These are phyloP conservation scores for Hippopotamus amphibius DNA, from an alignment of 2,113 vertebrate genomes.

Conservation along the genomic window DNA sequence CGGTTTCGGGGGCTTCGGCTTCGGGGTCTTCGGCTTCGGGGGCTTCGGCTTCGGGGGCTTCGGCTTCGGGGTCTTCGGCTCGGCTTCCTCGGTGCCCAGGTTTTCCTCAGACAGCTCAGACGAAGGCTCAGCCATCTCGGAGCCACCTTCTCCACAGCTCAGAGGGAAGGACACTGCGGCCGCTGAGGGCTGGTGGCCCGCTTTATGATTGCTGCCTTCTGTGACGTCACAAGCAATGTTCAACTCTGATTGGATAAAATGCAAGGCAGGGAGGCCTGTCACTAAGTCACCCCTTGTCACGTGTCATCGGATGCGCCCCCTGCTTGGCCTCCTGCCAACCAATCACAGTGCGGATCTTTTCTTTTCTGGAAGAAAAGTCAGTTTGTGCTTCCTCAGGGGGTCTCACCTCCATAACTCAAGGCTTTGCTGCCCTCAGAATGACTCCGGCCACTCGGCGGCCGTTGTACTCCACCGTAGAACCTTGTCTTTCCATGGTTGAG, in stretches of 20 bases:
- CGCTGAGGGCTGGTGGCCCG: accelerated
- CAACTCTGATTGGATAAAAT: background rate
- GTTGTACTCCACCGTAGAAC: background rate
- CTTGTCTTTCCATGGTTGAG: background rate
- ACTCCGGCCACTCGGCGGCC: background rate
- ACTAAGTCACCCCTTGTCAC: background rate
- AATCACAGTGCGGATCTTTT: too few relatives aligned
- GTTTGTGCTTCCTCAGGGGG: background rate
- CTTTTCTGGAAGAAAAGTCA: too few relatives aligned
- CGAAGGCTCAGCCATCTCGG: background rate
- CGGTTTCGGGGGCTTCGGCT: accelerated
- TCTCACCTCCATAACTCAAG: background rate
- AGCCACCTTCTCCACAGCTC: accelerated
- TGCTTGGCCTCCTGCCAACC: too few relatives aligned
- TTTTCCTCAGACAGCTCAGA: background rate
- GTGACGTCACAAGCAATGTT: background rate
- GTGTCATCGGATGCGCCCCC: too few relatives aligned
- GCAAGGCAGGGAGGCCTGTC: background rate
- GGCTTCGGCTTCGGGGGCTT: background rate
- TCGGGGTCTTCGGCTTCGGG: too few relatives aligned
- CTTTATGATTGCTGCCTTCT: background rate
- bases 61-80: too few relatives aligned
- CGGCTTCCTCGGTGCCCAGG: accelerated
- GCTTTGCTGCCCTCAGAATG: background rate
- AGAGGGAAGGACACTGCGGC: background rate